These are phyloP conservation scores for Leucopsar rothschildi DNA, from an alignment of 2,113 vertebrate genomes.

Conservation along the genomic window DNA sequence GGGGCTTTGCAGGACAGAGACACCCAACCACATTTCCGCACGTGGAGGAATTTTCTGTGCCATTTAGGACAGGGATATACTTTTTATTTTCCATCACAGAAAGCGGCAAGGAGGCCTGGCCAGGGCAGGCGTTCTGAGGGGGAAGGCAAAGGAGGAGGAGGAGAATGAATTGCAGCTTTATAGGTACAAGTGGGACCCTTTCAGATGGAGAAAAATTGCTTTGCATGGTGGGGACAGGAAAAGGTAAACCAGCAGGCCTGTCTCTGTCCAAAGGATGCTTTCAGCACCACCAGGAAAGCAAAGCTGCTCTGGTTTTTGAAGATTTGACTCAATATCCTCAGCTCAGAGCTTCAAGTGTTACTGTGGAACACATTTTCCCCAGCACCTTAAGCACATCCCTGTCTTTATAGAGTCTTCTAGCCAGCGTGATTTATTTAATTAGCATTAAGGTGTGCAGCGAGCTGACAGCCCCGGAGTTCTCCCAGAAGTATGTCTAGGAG, in stretches of 20 bases:
- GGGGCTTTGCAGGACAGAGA: neutral
- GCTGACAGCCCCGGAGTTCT: neutral
- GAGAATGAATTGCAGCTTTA: neutral
- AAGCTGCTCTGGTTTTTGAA: neutral
- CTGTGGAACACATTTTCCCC: neutral
- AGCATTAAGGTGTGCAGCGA: neutral
- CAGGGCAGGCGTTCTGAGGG: neutral
- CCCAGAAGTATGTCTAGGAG: neutral
- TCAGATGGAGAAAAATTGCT: neutral
- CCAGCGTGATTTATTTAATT: neutral
- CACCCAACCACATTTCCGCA: neutral
- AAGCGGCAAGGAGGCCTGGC: neutral
- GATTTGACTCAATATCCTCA: neutral
- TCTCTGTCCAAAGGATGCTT: neutral
- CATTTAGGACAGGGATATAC: neutral
- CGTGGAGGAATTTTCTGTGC: neutral
- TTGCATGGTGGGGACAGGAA: neutral
- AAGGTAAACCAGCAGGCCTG: neutral
- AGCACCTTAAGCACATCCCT: neutral
- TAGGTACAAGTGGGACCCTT: fast-evolving
- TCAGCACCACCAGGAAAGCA: neutral
- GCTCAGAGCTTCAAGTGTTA: neutral
- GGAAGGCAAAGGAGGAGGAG: neutral
- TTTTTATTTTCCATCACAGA: neutral
- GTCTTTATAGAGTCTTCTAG: neutral